Evolutionary conservation across 2,797 vertebrate species (phyloP).

Genomic region (Acanthiza pusilla): DNA sequence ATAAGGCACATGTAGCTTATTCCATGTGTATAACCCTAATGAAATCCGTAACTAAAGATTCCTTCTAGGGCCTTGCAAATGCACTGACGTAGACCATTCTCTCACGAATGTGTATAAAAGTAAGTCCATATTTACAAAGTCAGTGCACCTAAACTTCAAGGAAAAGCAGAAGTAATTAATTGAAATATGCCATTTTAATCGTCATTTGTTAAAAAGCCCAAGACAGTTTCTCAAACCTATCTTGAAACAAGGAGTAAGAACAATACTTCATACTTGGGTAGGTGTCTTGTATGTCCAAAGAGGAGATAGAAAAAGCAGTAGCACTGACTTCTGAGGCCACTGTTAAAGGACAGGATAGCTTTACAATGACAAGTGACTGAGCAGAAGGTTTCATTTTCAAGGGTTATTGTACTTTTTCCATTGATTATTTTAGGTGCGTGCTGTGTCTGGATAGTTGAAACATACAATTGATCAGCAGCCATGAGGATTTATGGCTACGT

Average conservation of each 20-base stretch:
- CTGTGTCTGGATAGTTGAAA: not conserved
- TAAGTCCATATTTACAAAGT: not conserved
- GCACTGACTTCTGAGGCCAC: not conserved
- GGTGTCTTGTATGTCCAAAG: rapidly evolving
- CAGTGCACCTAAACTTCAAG: not conserved
- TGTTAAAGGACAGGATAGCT: not conserved
- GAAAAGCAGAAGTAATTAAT: not conserved
- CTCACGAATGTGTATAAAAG: not conserved
- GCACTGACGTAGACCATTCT: rapidly evolving
- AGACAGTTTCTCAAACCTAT: not conserved
- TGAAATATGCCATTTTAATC: not conserved
- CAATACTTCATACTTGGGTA: not conserved
- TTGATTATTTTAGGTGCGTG: conserved; percentile 6
- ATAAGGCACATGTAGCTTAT: not conserved
- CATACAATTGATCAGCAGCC: conserved; percentile 8
- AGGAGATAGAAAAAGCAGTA: not conserved
- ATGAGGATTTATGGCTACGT: not conserved
- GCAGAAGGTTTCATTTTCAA: not conserved
- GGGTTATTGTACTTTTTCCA: conserved; percentile 1
- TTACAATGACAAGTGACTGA: not conserved
- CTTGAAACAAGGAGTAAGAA: not conserved
- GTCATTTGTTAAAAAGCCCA: not conserved
- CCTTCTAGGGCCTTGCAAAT: not conserved
- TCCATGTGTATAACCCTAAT: not conserved
- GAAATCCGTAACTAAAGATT: not conserved